phyloP scores from a whole-genome alignment of 2,888 invertebrate species.

The Steinernema carpocapsae region DNA sequence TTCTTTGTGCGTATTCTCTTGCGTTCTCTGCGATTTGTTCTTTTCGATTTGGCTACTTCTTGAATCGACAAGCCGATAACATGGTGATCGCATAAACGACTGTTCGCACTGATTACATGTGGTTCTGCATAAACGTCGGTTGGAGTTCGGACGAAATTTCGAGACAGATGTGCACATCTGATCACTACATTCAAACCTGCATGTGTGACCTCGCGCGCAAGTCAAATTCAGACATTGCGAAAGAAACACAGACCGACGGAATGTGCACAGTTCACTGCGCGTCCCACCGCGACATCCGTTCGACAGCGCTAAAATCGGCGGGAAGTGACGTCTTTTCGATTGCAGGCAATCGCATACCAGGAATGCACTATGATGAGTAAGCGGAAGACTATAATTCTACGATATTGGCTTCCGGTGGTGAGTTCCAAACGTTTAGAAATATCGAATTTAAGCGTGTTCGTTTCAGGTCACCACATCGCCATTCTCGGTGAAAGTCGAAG shows the following conservation, averaged over 20 bases:
- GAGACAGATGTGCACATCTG: too few relatives aligned
- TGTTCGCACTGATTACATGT: too few relatives aligned
- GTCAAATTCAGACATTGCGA: neutral
- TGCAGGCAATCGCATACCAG: neutral
- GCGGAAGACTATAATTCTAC: neutral
- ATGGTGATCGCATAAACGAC: too few relatives aligned
- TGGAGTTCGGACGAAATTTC: too few relatives aligned
- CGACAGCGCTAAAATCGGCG: neutral
- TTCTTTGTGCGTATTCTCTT: neutral
- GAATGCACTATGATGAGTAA: neutral
- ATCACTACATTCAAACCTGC: too few relatives aligned
- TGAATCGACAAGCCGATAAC: too few relatives aligned
- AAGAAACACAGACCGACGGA: neutral
- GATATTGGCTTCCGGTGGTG: constrained; percentile 13
- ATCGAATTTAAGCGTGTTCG: neutral
- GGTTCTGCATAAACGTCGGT: too few relatives aligned
- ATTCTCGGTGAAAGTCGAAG: constrained; percentile 6
- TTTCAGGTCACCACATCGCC: constrained; percentile 25
- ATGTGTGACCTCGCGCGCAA: too few relatives aligned
- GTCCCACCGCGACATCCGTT: neutral
- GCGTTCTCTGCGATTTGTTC: neutral
- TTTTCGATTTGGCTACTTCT: neutral
- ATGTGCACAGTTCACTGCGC: neutral
- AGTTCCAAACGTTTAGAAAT: neutral
- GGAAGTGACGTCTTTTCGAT: neutral